These are phyloP conservation scores for Gryon sp. DNA, from an alignment of 1,140 invertebrate species.

Conservation along the genomic window DNA sequence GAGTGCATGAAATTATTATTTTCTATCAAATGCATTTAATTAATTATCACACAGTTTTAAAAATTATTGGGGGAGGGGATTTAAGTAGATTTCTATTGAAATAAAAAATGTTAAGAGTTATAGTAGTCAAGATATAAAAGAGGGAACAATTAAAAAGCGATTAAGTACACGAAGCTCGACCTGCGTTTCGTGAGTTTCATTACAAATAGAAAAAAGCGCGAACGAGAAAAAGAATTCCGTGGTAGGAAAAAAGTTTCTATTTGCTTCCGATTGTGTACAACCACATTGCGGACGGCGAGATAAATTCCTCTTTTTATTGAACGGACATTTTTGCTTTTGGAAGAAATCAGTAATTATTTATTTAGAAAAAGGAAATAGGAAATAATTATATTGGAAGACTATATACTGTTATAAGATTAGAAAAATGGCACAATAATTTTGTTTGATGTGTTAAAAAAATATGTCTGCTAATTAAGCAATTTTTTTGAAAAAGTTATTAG, in stretches of 20 bases:
- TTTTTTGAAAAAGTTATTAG: too few relatives aligned
- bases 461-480: too few relatives aligned
- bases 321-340: constrained; percentile 34
- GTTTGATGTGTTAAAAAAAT: too few relatives aligned
- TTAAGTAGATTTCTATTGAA: too few relatives aligned
- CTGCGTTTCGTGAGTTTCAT: constrained; percentile 15
- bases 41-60: too few relatives aligned
- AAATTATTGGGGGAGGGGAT: too few relatives aligned
- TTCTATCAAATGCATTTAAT: too few relatives aligned
- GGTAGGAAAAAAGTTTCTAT: constrained; percentile 45
- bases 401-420: constrained; percentile 15
- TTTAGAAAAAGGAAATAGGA: constrained; percentile 51
- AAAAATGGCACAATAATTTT: neutral
- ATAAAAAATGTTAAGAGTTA: too few relatives aligned
- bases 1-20: too few relatives aligned
- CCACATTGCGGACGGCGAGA: constrained; percentile 41
- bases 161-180: constrained; percentile 3
- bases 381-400: constrained; percentile 30
- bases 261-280: constrained; percentile 45
- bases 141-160: constrained; percentile 28
- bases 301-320: constrained; percentile 56
- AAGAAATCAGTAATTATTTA: constrained; percentile 42
- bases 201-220: constrained; percentile 9
- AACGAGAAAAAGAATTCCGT: constrained; percentile 41
- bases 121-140: neutral